Evolutionary conservation across 2,113 vertebrate genomes (phyloP).

Genomic region (Limnothrissa miodon): DNA sequence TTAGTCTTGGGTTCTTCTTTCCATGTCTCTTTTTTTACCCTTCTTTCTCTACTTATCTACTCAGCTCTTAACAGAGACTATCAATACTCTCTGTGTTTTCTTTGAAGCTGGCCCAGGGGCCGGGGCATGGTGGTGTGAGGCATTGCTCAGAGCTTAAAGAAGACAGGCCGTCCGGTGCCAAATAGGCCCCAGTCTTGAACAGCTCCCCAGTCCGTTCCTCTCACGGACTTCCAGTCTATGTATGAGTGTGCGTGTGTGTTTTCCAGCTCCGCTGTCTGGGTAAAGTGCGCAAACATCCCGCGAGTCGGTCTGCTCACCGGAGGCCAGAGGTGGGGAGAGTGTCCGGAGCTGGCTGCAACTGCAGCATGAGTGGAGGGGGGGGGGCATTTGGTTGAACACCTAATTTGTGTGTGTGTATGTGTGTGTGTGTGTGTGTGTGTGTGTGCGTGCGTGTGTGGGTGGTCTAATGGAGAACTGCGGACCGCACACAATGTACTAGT

Average conservation of each 20-base stretch:
- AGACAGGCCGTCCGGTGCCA: background rate
- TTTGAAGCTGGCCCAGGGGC: conserved; percentile 2
- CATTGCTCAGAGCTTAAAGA: background rate
- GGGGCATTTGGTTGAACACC: background rate
- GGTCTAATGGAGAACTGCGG: conserved; percentile 23
- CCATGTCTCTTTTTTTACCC: background rate
- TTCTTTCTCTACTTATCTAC: background rate
- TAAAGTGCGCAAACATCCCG: conserved; percentile 18
- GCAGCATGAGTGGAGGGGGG: background rate
- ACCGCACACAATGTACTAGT: conserved; percentile 11
- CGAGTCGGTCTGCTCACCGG: background rate
- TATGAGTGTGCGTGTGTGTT: conserved; percentile 4
- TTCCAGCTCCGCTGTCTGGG: conserved; percentile 15
- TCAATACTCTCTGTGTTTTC: conserved; percentile 3
- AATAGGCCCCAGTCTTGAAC: background rate
- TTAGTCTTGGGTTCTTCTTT: background rate
- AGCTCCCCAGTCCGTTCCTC: background rate
- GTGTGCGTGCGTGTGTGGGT: conserved; percentile 24
- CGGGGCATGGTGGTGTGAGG: background rate
- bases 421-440: background rate
- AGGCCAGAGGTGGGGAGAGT: background rate
- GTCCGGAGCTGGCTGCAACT: background rate
- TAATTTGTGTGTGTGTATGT: background rate
- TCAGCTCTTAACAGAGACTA: background rate
- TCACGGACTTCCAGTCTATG: background rate